Evolutionary conservation across 2,113 vertebrate species (phyloP), one percentile per base, ranked within the genome.

Genomic region (Apistogramma diplotaenia): DNA sequence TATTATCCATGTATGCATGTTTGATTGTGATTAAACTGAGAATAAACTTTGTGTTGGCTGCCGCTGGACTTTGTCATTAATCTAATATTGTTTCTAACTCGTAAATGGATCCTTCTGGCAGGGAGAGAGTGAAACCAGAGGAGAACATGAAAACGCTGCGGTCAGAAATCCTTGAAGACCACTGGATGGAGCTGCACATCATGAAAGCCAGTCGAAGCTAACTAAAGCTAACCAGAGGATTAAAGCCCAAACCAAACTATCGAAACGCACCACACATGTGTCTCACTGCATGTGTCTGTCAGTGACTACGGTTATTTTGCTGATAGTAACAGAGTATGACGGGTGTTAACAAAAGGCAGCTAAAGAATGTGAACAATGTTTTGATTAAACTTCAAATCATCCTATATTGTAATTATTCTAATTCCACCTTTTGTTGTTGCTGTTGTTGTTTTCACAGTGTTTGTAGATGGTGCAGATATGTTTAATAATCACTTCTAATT

Each of bases 101-200:
- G 57, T 78, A 56, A 70, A 21, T 54, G 46, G 37, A 67, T 84
- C 82, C 71, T 74, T 57, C 57, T 40, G 58, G 73, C 59, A 60
- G 9, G 56, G 35, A 76, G 56, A 78, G 74, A 54, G 61, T 46
- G n/a, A 80, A 11, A 70, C 59, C 3, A 18, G 61, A 60, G 25
- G 60, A 54, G 67, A 78, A 72, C 8, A 21, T 49, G 72, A 77
- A 59, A 73, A 61, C 1, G 6, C 40, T 79, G 43, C 0, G 71
- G 76, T 80, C 70, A 81, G 53, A 82, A 79, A 87, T 78, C 59
- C 71, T 82, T 5, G 23, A 74, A 89, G 81, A 77, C 88, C 87
- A 89, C 88, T 89, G 88, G 87, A 92, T 91, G 87, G 88, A 86
- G 83, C 90, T 93, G 65, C 79, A 11, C 70, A 62, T 25, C 21